Conservation (phyloP, 2,888 invertebrate species). For the Drosophila stalkeri region DNA sequence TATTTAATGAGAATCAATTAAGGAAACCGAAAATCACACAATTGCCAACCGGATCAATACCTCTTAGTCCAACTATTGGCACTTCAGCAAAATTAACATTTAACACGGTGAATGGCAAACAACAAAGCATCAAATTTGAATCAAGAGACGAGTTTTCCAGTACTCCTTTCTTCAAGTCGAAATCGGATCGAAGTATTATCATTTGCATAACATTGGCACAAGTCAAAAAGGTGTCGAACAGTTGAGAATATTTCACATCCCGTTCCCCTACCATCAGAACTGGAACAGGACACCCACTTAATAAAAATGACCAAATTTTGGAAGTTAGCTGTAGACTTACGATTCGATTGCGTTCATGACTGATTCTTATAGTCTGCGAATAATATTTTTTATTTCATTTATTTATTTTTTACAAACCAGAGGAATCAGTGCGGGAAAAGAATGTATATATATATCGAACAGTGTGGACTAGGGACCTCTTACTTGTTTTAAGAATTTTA, state of each 20-base stretch:
- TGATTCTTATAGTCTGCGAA: background rate
- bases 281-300: constrained; percentile 35
- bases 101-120: constrained; percentile 74
- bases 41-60: constrained; percentile 21
- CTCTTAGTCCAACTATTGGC: constrained; percentile 50
- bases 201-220: constrained; percentile 70
- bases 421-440: too few species aligned
- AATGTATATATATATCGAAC: too few species aligned
- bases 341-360: constrained; percentile 55
- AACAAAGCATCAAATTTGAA: constrained; percentile 67
- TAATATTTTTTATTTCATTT: background rate
- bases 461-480: too few species aligned
- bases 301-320: constrained; percentile 72
- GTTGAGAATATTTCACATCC: background rate
- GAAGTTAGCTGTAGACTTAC: constrained; percentile 34
- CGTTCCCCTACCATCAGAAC: constrained; percentile 13
- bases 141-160: constrained; percentile 26
- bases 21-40: constrained; percentile 45
- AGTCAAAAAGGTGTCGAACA: background rate
- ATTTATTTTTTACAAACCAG: background rate
- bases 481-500: too few species aligned
- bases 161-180: constrained; percentile 2
- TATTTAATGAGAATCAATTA: constrained; percentile 68
- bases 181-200: constrained; percentile 30
- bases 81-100: constrained; percentile 75